Percentiles rank a stretch among this genome's conserved stretches.
phyloP scores from a whole-genome alignment of 2,113 vertebrate genomes.

The Myotis yumanensis region DNA sequence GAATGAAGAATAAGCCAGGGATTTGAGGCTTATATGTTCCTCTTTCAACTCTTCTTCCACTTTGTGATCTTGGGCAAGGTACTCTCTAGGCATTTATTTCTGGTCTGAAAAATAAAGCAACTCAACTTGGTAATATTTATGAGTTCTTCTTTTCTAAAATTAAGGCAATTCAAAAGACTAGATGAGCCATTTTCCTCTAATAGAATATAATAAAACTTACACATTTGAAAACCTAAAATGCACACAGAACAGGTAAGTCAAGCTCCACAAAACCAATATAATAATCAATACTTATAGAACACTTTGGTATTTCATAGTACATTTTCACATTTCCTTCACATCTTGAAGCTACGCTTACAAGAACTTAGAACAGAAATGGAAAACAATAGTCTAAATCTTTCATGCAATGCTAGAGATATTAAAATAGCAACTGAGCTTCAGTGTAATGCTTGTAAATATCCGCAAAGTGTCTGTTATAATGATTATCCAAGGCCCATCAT shows the following conservation, averaged over 20 bases:
- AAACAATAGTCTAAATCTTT: slow-evolving; percentile 15
- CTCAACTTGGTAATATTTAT: not conserved
- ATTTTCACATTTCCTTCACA: not conserved
- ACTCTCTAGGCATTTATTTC: not conserved
- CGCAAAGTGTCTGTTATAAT: not conserved
- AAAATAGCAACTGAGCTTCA: slow-evolving; percentile 21
- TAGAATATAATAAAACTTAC: slow-evolving; percentile 4
- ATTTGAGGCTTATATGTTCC: not conserved
- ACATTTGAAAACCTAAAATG: slow-evolving; percentile 1
- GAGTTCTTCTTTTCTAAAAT: not conserved
- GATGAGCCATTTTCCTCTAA: not conserved
- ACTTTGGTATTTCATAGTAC: not conserved
- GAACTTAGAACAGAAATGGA: not conserved
- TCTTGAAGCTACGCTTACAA: not conserved
- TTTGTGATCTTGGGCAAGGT: not conserved
- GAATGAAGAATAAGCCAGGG: not conserved
- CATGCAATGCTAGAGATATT: not conserved
- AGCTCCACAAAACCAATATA: not conserved
- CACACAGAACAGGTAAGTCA: not conserved
- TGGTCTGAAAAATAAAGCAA: not conserved
- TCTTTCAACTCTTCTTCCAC: not conserved
- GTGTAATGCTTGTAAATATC: not conserved
- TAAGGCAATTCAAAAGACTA: slow-evolving; percentile 25
- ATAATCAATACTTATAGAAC: not conserved
- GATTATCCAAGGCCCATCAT: slow-evolving; percentile 15